These are phyloP conservation scores for Silurus asotus DNA, from an alignment of 2,113 vertebrate genomes.

Conservation along the genomic window DNA sequence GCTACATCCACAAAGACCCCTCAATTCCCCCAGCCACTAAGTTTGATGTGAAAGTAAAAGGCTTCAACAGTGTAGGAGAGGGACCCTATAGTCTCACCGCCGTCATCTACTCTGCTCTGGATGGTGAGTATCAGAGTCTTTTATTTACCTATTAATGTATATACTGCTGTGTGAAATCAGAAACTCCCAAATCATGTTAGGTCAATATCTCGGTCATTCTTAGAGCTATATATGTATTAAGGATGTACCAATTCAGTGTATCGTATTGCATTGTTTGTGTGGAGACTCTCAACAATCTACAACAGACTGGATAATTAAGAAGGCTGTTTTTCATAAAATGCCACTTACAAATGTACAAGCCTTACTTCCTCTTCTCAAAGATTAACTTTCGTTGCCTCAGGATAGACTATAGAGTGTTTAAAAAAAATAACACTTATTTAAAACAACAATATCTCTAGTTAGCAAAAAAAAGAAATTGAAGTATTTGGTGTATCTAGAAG, in stretches of 20 bases:
- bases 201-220: not conserved
- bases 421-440: not conserved
- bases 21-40: constrained; percentile 79
- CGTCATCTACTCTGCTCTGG: constrained; percentile 84
- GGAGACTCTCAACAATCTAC: not conserved
- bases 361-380: not conserved
- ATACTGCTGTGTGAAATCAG: not conserved
- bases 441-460: no score
- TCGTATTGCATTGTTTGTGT: not conserved
- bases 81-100: constrained; percentile 89
- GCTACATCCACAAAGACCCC: constrained; percentile 90
- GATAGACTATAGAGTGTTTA: not conserved
- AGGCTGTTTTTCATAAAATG: not conserved
- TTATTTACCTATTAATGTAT: not conserved
- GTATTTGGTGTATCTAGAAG: not conserved
- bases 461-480: not conserved
- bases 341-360: not conserved
- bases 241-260: not conserved
- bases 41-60: constrained; percentile 95
- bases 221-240: not conserved
- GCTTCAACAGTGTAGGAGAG: constrained; percentile 89
- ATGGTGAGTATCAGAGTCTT: constrained; percentile 76
- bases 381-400: not conserved
- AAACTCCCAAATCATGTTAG: not conserved
- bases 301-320: not conserved